These are phyloP conservation scores for Eospalax fontanierii DNA, from an alignment of 2,797 vertebrate species.

Conservation along the genomic window DNA sequence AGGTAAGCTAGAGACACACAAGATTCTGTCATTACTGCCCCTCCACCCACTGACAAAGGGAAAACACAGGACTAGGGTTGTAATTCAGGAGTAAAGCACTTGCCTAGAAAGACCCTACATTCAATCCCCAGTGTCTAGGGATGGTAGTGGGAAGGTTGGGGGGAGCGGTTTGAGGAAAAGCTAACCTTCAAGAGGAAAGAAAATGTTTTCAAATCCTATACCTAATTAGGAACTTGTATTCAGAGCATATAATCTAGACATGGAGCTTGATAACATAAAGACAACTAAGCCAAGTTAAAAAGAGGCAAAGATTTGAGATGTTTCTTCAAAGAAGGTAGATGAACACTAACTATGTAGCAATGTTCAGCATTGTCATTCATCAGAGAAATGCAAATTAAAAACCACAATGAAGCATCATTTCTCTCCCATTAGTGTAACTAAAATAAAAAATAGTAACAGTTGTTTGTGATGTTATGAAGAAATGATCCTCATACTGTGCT, in stretches of 20 bases:
- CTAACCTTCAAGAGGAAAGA: not conserved
- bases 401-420: not conserved
- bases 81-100: not conserved
- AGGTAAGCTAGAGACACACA: not conserved
- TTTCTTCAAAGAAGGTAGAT: not conserved
- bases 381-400: not conserved
- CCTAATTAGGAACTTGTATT: not conserved
- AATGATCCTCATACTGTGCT: not conserved
- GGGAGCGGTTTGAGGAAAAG: too few relatives aligned
- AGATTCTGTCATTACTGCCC: not conserved
- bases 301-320: not conserved
- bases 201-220: not conserved
- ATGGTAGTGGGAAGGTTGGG: too few relatives aligned
- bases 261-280: not conserved
- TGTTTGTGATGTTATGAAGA: not conserved
- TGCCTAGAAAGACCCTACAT: not conserved
- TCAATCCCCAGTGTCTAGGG: too few relatives aligned
- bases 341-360: not conserved
- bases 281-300: not conserved
- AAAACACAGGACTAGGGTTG: not conserved
- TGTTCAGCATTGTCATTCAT: not conserved
- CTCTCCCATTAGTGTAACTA: not conserved
- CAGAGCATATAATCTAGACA: not conserved
- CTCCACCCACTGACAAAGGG: not conserved
- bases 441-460: not conserved